These are phyloP conservation scores for Bradynema listronoti DNA, from an alignment of 1,140 invertebrate species.

Conservation along the genomic window DNA sequence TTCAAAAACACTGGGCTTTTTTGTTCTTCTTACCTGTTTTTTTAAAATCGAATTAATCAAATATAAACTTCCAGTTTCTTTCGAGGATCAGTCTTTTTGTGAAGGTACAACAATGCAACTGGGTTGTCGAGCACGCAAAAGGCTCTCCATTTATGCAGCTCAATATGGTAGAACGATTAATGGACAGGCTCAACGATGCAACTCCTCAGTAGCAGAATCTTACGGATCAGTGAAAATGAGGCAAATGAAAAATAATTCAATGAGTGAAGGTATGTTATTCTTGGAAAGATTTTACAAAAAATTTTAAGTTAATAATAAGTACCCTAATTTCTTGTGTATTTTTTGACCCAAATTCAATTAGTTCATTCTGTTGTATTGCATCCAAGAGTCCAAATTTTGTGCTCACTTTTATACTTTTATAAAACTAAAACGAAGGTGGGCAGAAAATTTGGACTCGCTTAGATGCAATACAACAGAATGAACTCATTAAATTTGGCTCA, in stretches of 20 bases:
- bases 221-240: too few species aligned
- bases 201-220: neutral
- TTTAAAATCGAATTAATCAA: too few species aligned
- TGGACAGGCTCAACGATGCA: slow-evolving; percentile 38
- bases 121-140: slow-evolving; percentile 29
- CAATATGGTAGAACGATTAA: slow-evolving; percentile 40
- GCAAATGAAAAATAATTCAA: too few species aligned
- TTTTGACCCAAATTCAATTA: too few species aligned
- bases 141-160: slow-evolving; percentile 49
- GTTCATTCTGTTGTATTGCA: neutral
- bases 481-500: too few species aligned
- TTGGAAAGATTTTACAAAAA: neutral
- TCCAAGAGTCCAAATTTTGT: too few species aligned
- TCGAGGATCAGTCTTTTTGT: slow-evolving; percentile 49
- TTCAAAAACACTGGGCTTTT: neutral
- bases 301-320: neutral
- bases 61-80: slow-evolving; percentile 43
- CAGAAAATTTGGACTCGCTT: too few species aligned
- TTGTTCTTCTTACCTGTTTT: too few species aligned
- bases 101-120: slow-evolving; percentile 40
- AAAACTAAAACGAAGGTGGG: too few species aligned
- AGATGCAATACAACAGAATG: too few species aligned
- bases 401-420: too few species aligned
- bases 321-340: too few species aligned
- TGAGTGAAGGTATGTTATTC: slow-evolving; percentile 2